These are phyloP conservation scores for Sebastes schlegelii DNA, from an alignment of 2,113 vertebrate species.

Conservation along the genomic window DNA sequence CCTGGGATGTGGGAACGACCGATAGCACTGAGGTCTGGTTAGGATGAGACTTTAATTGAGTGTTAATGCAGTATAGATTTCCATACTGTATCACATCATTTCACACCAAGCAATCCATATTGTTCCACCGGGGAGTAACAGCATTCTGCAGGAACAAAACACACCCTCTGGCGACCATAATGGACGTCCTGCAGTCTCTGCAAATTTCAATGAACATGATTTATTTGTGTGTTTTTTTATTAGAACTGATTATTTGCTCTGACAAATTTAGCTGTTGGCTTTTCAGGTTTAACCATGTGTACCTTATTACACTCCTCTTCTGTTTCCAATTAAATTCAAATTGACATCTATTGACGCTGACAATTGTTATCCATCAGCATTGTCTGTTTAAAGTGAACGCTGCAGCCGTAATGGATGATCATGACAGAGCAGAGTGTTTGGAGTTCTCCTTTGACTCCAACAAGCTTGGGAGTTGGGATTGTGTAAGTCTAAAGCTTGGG, in stretches of 20 bases:
- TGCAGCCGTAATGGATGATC: background rate
- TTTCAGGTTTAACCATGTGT: background rate
- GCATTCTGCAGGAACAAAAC: slow-evolving; percentile 15
- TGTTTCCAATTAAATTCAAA: background rate
- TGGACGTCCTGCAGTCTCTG: background rate
- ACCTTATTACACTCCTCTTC: background rate
- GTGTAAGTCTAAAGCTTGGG: background rate
- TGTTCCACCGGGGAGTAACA: background rate
- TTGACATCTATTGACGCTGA: background rate
- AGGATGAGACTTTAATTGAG: slow-evolving; percentile 42
- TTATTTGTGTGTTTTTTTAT: background rate
- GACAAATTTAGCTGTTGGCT: background rate
- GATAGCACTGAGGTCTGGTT: slow-evolving; percentile 10
- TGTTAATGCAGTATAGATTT: slow-evolving; percentile 60
- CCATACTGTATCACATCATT: slow-evolving; percentile 26
- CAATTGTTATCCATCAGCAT: background rate
- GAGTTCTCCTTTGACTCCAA: background rate
- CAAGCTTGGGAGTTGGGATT: background rate
- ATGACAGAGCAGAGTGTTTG: background rate
- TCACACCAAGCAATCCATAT: slow-evolving; percentile 33
- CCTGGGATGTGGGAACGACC: slow-evolving; percentile 22
- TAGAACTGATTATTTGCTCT: background rate
- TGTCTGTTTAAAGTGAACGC: background rate
- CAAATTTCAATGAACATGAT: background rate
- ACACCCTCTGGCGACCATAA: background rate